Conservation (phyloP, 2,888 invertebrate genomes). For the Biston betularia region DNA sequence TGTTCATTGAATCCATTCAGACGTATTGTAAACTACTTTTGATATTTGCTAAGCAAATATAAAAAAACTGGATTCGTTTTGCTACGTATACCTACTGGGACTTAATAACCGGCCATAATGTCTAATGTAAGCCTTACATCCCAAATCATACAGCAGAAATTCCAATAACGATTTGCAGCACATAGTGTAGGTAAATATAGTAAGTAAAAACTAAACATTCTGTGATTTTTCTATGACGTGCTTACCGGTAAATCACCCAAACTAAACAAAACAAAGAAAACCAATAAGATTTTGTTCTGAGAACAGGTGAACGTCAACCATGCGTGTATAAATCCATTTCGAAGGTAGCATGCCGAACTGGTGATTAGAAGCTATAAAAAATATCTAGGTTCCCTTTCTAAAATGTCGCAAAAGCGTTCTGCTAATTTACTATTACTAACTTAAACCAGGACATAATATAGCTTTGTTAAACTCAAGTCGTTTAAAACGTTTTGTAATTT, state of each 20-base stretch:
- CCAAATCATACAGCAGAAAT: not conserved
- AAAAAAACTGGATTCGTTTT: too few species aligned
- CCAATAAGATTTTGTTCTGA: slow-evolving; percentile 8
- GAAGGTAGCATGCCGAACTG: slow-evolving; percentile 27
- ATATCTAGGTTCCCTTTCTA: slow-evolving; percentile 32
- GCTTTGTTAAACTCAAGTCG: slow-evolving; percentile 11
- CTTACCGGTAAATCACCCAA: slow-evolving; percentile 1
- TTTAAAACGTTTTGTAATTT: not conserved
- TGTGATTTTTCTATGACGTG: slow-evolving; percentile 1
- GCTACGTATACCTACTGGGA: too few species aligned
- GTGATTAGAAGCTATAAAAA: slow-evolving; percentile 27
- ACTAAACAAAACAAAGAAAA: slow-evolving; percentile 4
- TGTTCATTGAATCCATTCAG: too few species aligned
- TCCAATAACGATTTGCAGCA: not conserved
- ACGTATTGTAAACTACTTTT: too few species aligned
- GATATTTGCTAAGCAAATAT: too few species aligned
- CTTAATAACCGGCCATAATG: too few species aligned
- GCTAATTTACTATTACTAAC: not conserved
- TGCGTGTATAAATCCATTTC: slow-evolving; percentile 20
- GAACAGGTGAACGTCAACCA: slow-evolving; percentile 24
- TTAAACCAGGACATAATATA: slow-evolving; percentile 9
- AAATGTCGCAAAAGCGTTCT: slow-evolving; percentile 23
- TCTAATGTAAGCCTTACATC: not conserved
- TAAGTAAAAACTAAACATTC: not conserved
- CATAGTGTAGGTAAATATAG: too few species aligned